A percentile compares a stretch with the other conserved stretches of the same genome.
Evolutionary conservation across 2,888 invertebrate species (phyloP).

Genomic region (Pterostichus madidus): DNA sequence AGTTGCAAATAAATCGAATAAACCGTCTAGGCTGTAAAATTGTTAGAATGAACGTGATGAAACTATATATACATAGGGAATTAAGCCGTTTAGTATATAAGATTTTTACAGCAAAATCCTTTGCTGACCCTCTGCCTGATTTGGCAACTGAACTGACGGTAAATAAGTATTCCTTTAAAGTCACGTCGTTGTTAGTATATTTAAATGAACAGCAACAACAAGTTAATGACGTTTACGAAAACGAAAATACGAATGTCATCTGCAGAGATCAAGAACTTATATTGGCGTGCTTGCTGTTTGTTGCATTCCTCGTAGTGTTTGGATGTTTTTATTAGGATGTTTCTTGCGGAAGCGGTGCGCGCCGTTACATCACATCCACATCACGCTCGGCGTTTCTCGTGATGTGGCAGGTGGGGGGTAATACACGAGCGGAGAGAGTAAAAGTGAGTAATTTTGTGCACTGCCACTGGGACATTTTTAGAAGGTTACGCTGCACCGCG

Average conservation of each 20-base stretch:
- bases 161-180: too few relatives aligned
- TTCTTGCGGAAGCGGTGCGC: constrained; percentile 18
- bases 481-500: constrained; percentile 63
- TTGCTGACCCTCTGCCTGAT: too few relatives aligned
- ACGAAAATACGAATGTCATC: background rate
- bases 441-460: constrained; percentile 57
- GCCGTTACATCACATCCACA: constrained; percentile 31
- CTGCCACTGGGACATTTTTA: constrained; percentile 55
- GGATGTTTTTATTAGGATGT: constrained; percentile 15
- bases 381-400: background rate
- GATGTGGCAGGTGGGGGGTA: constrained; percentile 4
- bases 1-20: too few relatives aligned
- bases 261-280: background rate
- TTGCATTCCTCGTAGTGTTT: constrained; percentile 30
- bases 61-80: too few relatives aligned
- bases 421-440: constrained; percentile 38
- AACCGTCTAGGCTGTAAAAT: too few relatives aligned
- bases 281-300: background rate
- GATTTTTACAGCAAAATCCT: too few relatives aligned
- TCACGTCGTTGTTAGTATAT: background rate
- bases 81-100: too few relatives aligned
- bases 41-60: too few relatives aligned
- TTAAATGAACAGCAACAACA: constrained; percentile 7
- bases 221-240: constrained; percentile 35
- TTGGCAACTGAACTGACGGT: too few relatives aligned